A percentile compares a stretch with the other conserved stretches of the same genome.
phyloP scores from a whole-genome alignment of 2,888 invertebrate genomes.

The Tridacna crocea region DNA sequence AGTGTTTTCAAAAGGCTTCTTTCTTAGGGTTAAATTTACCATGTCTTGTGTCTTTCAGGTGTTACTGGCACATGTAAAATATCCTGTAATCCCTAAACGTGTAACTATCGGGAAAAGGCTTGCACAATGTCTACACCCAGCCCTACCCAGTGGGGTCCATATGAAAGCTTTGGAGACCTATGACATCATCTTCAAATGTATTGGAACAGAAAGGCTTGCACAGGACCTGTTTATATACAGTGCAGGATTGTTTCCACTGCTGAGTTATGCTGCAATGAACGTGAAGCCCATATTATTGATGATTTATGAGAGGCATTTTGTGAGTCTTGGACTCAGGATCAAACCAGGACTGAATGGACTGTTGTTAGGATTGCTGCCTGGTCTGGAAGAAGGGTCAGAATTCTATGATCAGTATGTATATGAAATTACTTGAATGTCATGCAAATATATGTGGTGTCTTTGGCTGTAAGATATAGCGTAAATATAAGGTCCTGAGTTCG shows the following conservation, averaged over 20 bases:
- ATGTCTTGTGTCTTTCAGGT: slow-evolving; percentile 86
- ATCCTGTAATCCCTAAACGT: slow-evolving; percentile 93
- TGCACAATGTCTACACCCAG: slow-evolving; percentile 97
- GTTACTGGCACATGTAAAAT: slow-evolving; percentile 91
- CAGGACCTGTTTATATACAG: slow-evolving; percentile 93
- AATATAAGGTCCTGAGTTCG: too few relatives aligned
- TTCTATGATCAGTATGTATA: slow-evolving; percentile 89
- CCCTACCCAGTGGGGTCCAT: slow-evolving; percentile 95
- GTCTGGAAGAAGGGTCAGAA: slow-evolving; percentile 93
- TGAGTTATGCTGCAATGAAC: slow-evolving; percentile 95
- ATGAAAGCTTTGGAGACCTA: slow-evolving; percentile 96
- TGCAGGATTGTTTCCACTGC: slow-evolving; percentile 93
- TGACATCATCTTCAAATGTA: slow-evolving; percentile 94
- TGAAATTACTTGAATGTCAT: background rate
- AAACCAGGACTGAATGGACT: slow-evolving; percentile 94
- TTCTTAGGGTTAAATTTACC: too few relatives aligned
- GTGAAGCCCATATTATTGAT: slow-evolving; percentile 92
- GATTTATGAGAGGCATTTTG: slow-evolving; percentile 94
- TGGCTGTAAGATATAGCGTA: too few relatives aligned
- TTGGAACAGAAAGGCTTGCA: slow-evolving; percentile 91
- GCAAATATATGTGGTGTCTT: too few relatives aligned
- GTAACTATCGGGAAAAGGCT: slow-evolving; percentile 95
- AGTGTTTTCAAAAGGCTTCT: too few relatives aligned
- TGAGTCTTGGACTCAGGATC: slow-evolving; percentile 91
- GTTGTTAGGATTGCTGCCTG: slow-evolving; percentile 94